Percentiles rank a stretch among this genome's conserved stretches.
Evolutionary conservation across 2,797 vertebrate species (phyloP).

Genomic region (Percopsis omiscomaycus): DNA sequence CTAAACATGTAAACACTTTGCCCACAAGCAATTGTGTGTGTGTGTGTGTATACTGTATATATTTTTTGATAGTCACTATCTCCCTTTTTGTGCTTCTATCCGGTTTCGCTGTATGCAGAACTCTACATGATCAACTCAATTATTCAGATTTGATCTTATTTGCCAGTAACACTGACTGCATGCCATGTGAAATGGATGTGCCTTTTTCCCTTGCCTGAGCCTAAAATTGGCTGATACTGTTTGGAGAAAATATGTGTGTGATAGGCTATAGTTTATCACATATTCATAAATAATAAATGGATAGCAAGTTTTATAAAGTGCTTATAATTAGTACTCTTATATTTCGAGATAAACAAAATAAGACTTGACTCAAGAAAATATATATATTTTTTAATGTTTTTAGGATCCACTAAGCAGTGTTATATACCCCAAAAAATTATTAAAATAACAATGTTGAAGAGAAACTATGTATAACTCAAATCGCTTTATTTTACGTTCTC

Average conservation of each 20-base stretch:
- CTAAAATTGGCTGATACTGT: not conserved
- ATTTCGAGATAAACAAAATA: too few relatives aligned
- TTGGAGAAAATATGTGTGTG: conserved; percentile 1
- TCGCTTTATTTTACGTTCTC: too few relatives aligned
- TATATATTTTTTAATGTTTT: too few relatives aligned
- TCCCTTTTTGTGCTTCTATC: not conserved
- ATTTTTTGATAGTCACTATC: not conserved
- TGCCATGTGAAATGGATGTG: not conserved
- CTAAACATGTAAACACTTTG: not conserved
- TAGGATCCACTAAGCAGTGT: too few relatives aligned
- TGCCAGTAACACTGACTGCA: not conserved
- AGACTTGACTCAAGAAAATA: too few relatives aligned
- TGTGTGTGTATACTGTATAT: not conserved
- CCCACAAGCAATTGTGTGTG: not conserved
- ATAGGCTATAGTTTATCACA: not conserved
- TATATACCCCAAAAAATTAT: too few relatives aligned
- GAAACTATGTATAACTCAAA: too few relatives aligned
- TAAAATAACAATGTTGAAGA: too few relatives aligned
- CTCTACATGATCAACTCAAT: conserved; percentile 10
- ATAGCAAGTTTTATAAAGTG: too few relatives aligned
- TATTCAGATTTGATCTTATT: conserved; percentile 11
- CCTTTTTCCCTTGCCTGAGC: not conserved
- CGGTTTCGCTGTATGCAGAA: not conserved
- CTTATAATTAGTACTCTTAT: too few relatives aligned
- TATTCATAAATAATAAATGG: not conserved